Conservation (phyloP, 2,797 vertebrate species). For the Liasis olivaceus region DNA sequence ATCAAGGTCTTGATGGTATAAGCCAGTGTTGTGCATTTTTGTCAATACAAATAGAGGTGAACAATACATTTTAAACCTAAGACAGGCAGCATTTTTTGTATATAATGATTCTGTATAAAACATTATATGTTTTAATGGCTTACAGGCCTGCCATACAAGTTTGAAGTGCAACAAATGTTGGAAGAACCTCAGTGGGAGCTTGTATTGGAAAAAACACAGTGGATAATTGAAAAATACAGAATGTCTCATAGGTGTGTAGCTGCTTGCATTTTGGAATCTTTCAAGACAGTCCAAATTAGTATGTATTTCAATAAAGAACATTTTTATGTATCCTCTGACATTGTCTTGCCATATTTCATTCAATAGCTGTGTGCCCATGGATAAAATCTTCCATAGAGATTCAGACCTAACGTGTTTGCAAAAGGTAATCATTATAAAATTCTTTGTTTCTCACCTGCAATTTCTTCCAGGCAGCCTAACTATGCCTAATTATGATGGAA, state of each 20-base stretch:
- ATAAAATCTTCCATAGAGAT: conserved; percentile 87
- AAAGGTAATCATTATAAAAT: conserved; percentile 81
- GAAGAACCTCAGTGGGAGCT: conserved; percentile 89
- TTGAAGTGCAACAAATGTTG: conserved; percentile 85
- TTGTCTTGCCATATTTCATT: conserved; percentile 46
- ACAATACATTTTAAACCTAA: not conserved
- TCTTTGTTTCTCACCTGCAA: conserved; percentile 40
- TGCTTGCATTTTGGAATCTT: conserved; percentile 1
- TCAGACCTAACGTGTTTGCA: conserved; percentile 93
- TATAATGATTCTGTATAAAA: not conserved
- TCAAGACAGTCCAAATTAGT: conserved; percentile 32
- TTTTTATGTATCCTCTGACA: conserved; percentile 35
- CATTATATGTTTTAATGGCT: conserved; percentile 28
- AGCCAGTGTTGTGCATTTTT: not conserved
- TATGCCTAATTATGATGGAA: not conserved
- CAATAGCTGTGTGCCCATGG: conserved; percentile 89
- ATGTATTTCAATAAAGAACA: conserved; percentile 16
- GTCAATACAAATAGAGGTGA: not conserved
- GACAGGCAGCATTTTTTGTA: not conserved
- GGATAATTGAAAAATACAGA: conserved; percentile 93
- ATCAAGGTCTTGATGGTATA: not conserved
- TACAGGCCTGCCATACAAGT: conserved; percentile 92
- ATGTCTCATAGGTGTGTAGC: conserved; percentile 80
- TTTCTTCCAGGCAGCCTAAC: not conserved
- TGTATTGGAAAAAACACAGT: conserved; percentile 88